These are phyloP conservation scores for Xerus inauris DNA, from an alignment of 2,113 vertebrate genomes.

Conservation along the genomic window DNA sequence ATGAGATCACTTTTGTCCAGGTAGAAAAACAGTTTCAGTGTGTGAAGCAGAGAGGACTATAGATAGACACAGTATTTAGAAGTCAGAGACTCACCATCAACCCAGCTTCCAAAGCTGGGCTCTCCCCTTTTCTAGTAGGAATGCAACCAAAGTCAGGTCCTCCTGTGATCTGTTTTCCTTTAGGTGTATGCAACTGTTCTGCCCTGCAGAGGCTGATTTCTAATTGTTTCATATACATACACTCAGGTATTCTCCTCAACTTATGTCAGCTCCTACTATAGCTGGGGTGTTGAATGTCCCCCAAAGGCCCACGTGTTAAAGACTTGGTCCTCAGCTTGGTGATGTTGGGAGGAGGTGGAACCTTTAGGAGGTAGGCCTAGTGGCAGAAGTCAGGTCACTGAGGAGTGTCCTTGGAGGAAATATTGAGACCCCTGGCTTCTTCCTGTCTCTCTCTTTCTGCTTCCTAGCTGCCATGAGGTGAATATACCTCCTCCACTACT, in stretches of 20 bases:
- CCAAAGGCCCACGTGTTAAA: background rate
- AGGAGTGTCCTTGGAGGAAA: background rate
- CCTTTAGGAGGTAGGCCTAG: background rate
- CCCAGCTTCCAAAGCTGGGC: background rate
- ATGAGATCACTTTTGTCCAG: background rate
- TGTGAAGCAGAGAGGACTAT: background rate
- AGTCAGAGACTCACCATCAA: background rate
- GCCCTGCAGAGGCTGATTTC: background rate
- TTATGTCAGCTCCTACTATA: background rate
- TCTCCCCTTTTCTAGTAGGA: background rate
- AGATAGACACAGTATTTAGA: background rate
- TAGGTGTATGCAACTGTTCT: accelerated
- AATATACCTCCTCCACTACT: background rate
- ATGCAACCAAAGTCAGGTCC: background rate
- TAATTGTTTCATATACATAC: background rate
- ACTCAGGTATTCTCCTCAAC: background rate
- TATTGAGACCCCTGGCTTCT: background rate
- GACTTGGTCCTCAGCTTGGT: background rate
- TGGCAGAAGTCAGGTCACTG: background rate
- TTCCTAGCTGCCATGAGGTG: background rate
- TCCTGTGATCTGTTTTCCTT: background rate
- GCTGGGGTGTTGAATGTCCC: background rate
- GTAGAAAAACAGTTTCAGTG: constrained; percentile 13
- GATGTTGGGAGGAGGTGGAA: background rate
- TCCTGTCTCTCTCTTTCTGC: background rate